Evolutionary conservation across 1,140 invertebrate genomes (phyloP).

Genomic region (Cepaea nemoralis): DNA sequence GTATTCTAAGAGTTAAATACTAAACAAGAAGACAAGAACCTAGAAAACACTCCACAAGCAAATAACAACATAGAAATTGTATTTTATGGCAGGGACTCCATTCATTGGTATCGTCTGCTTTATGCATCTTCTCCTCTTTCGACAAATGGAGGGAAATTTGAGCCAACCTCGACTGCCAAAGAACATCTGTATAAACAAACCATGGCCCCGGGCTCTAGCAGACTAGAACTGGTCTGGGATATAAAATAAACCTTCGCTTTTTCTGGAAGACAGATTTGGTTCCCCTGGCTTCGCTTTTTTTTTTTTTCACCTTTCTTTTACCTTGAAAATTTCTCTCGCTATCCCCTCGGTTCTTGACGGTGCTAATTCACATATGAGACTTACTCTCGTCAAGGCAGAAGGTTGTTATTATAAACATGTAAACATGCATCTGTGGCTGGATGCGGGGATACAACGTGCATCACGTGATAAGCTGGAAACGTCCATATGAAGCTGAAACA

Average conservation of each 20-base stretch:
- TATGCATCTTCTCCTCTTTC: constrained; percentile 23
- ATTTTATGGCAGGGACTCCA: neutral
- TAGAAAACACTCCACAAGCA: too few species aligned
- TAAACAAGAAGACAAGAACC: too few species aligned
- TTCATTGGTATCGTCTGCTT: constrained; percentile 1
- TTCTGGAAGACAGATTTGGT: constrained; percentile 28
- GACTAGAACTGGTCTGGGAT: neutral
- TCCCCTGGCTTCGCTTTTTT: too few species aligned
- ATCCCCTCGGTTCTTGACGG: neutral
- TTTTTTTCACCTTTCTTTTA: neutral
- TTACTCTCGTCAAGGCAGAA: neutral
- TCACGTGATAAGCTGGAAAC: neutral
- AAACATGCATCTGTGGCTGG: neutral
- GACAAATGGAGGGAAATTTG: constrained; percentile 27
- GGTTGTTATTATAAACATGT: neutral
- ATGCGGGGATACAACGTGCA: neutral
- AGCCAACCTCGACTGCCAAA: constrained; percentile 18
- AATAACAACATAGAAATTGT: neutral
- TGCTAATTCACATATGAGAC: neutral
- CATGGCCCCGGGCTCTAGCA: constrained; percentile 3
- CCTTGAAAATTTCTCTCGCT: neutral
- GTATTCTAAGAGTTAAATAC: too few species aligned
- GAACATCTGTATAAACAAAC: constrained; percentile 33
- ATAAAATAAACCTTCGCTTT: constrained; percentile 23
- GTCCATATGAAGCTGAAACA: neutral